phyloP scores from a whole-genome alignment of 2,113 vertebrate species.

The Promerops cafer region DNA sequence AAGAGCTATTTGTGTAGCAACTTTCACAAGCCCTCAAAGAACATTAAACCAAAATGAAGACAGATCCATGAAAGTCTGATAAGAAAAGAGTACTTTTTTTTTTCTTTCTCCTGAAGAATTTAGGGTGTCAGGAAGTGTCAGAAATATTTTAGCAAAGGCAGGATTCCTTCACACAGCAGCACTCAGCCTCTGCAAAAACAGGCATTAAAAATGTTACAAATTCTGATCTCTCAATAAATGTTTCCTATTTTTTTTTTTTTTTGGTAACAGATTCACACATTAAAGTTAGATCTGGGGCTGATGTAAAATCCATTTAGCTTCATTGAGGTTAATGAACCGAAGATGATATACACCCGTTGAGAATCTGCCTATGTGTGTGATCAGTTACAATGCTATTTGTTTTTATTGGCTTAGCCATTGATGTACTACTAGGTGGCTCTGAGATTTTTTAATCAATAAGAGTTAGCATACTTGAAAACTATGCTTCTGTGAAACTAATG shows the following conservation, averaged over 20 bases:
- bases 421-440: neutral
- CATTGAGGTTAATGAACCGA: constrained; percentile 8
- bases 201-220: neutral
- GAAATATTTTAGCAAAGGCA: neutral
- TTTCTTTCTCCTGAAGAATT: neutral
- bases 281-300: neutral
- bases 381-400: constrained; percentile 28
- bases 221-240: neutral
- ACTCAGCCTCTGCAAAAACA: neutral
- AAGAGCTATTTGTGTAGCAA: neutral
- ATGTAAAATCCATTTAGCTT: constrained; percentile 45
- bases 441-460: constrained; percentile 5
- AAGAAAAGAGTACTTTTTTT: neutral
- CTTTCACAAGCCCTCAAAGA: neutral
- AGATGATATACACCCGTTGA: constrained; percentile 6
- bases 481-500: neutral
- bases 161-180: neutral
- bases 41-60: neutral
- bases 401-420: constrained; percentile 43
- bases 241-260: neutral
- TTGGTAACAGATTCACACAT: neutral
- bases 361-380: constrained; percentile 17
- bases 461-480: constrained; percentile 3
- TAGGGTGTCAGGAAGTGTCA: neutral
- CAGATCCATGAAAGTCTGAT: neutral